These are phyloP conservation scores for Scrobipalpa atriplicella DNA, from an alignment of 2,888 invertebrate genomes.

Conservation along the genomic window DNA sequence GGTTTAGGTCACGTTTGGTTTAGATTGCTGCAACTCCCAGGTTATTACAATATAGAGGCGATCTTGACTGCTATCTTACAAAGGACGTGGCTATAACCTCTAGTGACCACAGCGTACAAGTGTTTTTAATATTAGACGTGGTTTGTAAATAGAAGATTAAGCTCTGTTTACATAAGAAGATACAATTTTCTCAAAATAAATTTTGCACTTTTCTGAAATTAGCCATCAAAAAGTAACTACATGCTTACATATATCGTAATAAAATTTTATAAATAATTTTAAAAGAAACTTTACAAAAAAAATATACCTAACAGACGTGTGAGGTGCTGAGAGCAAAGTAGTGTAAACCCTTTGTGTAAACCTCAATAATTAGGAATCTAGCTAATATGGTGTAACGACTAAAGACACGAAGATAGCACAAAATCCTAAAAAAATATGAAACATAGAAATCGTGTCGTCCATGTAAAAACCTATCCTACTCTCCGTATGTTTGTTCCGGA, in stretches of 20 bases:
- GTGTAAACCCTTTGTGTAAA: no score
- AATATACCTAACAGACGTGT: no score
- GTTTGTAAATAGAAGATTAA: slow-evolving; percentile 11
- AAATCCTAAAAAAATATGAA: neutral
- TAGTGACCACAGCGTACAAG: slow-evolving; percentile 12
- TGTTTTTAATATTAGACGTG: slow-evolving; percentile 23
- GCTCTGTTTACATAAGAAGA: neutral
- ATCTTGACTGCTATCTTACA: neutral
- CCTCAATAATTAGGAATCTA: no score
- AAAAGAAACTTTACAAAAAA: no score
- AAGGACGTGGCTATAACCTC: slow-evolving; percentile 10
- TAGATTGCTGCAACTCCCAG: slow-evolving; percentile 8
- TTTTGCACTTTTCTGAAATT: no score
- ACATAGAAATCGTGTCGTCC: neutral
- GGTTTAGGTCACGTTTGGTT: neutral
- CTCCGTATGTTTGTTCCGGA: neutral
- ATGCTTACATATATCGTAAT: no score
- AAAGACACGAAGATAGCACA: neutral
- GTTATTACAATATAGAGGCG: slow-evolving; percentile 6
- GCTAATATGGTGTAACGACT: no score
- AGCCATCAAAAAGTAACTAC: no score
- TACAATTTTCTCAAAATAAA: no score
- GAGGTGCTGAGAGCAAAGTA: no score
- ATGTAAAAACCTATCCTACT: neutral
- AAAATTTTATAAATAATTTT: no score